Evolutionary conservation across 2,888 invertebrate genomes (phyloP).

Genomic region (Drosophila peninsularis): DNA sequence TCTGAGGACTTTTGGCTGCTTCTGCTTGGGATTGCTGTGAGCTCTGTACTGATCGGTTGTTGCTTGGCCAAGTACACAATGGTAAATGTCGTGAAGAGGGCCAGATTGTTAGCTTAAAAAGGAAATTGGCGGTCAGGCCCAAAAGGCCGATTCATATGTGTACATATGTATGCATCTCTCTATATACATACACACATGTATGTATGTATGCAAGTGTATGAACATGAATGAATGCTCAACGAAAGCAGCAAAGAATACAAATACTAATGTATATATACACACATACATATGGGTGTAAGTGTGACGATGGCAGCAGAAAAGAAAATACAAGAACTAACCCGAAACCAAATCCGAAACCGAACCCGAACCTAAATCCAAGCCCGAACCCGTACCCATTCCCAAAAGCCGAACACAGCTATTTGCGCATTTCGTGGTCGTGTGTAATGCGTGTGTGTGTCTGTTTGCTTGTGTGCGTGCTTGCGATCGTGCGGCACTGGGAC

Average conservation of each 20-base stretch:
- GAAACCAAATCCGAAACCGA: constrained; percentile 27
- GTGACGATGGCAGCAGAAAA: constrained; percentile 31
- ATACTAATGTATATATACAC: not conserved
- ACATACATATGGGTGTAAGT: not conserved
- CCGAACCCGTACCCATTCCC: constrained; percentile 30
- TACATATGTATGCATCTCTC: constrained; percentile 4
- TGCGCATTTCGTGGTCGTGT: constrained; percentile 63
- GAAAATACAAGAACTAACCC: constrained; percentile 37
- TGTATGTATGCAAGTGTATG: constrained; percentile 7
- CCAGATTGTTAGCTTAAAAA: constrained; percentile 82
- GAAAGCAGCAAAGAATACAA: constrained; percentile 43
- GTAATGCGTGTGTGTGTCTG: constrained; percentile 1
- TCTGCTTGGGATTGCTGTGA: constrained; percentile 2
- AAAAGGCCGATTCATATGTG: constrained; percentile 27
- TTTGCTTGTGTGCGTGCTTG: constrained; percentile 35
- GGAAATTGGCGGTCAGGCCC: constrained; percentile 72
- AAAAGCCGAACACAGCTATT: constrained; percentile 51
- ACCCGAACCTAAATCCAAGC: constrained; percentile 24
- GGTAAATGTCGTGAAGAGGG: constrained; percentile 82
- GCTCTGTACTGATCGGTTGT: constrained; percentile 36
- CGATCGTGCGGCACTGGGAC: constrained; percentile 47
- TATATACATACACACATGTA: not conserved
- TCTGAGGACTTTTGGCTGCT: constrained; percentile 24
- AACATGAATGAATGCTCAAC: constrained; percentile 52
- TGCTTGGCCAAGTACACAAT: constrained; percentile 83